These are phyloP conservation scores for Pantala flavescens DNA, from an alignment of 1,140 invertebrate species.

Conservation along the genomic window DNA sequence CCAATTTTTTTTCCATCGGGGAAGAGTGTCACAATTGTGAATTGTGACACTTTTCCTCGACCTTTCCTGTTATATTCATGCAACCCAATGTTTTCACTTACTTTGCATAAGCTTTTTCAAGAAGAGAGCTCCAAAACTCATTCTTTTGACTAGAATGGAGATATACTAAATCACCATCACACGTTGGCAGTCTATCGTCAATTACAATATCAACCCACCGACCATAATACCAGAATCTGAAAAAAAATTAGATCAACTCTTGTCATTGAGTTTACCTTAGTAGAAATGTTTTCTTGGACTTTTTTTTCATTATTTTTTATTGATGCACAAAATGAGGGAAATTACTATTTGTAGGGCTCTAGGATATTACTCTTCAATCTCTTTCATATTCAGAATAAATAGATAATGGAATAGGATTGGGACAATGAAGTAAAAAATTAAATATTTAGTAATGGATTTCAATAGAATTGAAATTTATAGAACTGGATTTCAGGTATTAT, in stretches of 20 bases:
- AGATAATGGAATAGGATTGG: neutral
- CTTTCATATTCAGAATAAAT: neutral
- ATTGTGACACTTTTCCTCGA: neutral
- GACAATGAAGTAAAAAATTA: neutral
- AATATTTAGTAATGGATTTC: no score
- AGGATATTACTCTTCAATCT: neutral
- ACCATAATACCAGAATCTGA: slow-evolving; percentile 55
- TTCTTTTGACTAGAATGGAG: slow-evolving; percentile 50
- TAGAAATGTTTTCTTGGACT: neutral
- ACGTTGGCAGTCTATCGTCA: slow-evolving; percentile 61
- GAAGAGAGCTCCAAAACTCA: slow-evolving; percentile 58
- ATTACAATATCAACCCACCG: slow-evolving; percentile 60
- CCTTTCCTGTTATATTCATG: neutral
- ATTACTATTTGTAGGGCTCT: neutral
- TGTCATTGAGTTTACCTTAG: neutral
- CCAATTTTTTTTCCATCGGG: neutral
- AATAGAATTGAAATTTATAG: no score
- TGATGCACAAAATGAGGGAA: neutral
- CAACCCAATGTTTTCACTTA: slow-evolving; percentile 25
- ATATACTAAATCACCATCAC: slow-evolving; percentile 50
- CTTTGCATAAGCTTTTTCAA: slow-evolving; percentile 72
- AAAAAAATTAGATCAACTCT: neutral
- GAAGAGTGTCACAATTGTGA: neutral
- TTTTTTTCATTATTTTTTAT: neutral
- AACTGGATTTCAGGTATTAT: no score